These are phyloP conservation scores for Rhingia campestris DNA, from an alignment of 2,888 invertebrate species.

Conservation along the genomic window DNA sequence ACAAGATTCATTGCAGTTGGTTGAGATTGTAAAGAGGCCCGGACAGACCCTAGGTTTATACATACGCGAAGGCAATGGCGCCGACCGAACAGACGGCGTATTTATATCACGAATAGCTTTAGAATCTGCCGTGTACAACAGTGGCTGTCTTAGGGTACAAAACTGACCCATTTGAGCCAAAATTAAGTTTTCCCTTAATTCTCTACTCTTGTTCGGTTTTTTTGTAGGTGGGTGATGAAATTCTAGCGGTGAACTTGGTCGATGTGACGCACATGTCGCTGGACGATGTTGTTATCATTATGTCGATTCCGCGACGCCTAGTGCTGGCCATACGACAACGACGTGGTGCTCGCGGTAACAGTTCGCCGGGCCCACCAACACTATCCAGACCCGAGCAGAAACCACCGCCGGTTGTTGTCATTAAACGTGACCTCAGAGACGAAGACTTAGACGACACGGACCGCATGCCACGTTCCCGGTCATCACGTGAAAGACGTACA, in stretches of 20 bases:
- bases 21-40: constrained; percentile 99
- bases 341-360: constrained; percentile 85
- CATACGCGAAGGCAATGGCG: constrained; percentile 99
- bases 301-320: constrained; percentile 98
- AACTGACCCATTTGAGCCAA: constrained; percentile 47
- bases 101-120: constrained; percentile 98
- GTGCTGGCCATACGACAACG: constrained; percentile 95
- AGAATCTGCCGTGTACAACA: constrained; percentile 98
- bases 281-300: constrained; percentile 99
- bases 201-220: background rate
- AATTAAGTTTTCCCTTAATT: no score
- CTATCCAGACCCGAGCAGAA: constrained; percentile 90
- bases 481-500: constrained; percentile 83
- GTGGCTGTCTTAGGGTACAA: constrained; percentile 94
- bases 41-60: constrained; percentile 99
- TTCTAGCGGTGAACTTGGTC: constrained; percentile 98
- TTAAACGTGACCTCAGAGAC: constrained; percentile 93
- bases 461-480: constrained; percentile 83
- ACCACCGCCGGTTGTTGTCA: constrained; percentile 95
- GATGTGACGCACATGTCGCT: constrained; percentile 98
- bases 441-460: constrained; percentile 89
- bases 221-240: constrained; percentile 95
- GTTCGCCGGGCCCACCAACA: constrained; percentile 82
- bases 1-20: constrained; percentile 85
- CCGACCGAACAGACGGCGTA: constrained; percentile 96